These are phyloP conservation scores for Spodoptera exigua DNA, from an alignment of 2,888 invertebrate species.

Conservation along the genomic window DNA sequence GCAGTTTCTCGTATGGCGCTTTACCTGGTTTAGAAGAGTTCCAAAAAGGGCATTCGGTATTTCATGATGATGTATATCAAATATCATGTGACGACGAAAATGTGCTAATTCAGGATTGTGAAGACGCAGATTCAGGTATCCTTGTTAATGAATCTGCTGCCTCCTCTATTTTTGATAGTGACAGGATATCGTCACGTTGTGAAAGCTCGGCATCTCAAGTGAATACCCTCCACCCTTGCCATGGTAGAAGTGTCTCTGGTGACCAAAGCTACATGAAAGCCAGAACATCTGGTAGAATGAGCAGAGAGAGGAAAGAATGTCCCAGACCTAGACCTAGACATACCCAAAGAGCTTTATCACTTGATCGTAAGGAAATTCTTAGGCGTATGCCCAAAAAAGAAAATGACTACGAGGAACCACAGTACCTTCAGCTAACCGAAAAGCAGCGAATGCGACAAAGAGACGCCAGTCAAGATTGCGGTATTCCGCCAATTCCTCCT, in stretches of 20 bases:
- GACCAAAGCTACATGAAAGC: conserved; percentile 82
- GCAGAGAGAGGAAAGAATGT: conserved; percentile 79
- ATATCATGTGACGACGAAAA: conserved; percentile 87
- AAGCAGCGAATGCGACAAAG: conserved; percentile 86
- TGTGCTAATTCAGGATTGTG: conserved; percentile 89
- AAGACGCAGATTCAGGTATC: conserved; percentile 93
- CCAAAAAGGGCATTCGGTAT: conserved; percentile 90
- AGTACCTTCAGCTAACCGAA: conserved; percentile 84
- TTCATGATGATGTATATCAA: conserved; percentile 89
- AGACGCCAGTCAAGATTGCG: conserved; percentile 78
- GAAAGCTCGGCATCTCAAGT: conserved; percentile 87
- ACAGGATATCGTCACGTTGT: conserved; percentile 86
- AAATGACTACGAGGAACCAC: conserved; percentile 79
- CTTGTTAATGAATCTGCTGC: conserved; percentile 92
- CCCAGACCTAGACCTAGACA: conserved; percentile 77
- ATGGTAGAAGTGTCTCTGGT: conserved; percentile 85
- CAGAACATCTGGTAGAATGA: conserved; percentile 80
- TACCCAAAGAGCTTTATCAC: conserved; percentile 87
- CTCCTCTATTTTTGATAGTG: conserved; percentile 90
- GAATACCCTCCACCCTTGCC: conserved; percentile 77
- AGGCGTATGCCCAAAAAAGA: conserved; percentile 84
- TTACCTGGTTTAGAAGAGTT: conserved; percentile 93
- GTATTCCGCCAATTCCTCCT: conserved; percentile 87
- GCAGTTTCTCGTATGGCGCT: conserved; percentile 93
- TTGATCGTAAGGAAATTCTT: conserved; percentile 88